Evolutionary conservation across 2,113 vertebrate species (phyloP).

Genomic region (Madoqua kirkii): DNA sequence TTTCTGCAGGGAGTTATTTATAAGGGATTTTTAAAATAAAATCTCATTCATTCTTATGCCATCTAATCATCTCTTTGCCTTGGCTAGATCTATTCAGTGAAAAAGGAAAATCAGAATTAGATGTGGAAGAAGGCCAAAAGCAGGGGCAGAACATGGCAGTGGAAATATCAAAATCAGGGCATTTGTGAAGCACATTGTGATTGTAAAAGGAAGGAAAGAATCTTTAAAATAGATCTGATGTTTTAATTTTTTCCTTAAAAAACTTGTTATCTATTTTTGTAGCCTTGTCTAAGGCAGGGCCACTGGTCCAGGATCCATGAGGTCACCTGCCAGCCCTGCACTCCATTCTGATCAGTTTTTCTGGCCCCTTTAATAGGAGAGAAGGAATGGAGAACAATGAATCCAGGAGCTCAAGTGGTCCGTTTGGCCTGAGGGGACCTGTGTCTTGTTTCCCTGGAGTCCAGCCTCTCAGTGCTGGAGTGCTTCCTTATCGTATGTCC

Average conservation of each 20-base stretch:
- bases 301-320: background rate
- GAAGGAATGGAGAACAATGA: background rate
- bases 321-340: background rate
- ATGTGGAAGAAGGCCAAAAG: constrained; percentile 32
- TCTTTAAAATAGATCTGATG: constrained; percentile 54
- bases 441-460: background rate
- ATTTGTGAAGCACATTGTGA: constrained; percentile 26
- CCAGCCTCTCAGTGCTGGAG: background rate
- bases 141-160: constrained; percentile 44
- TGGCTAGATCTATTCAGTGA: constrained; percentile 47
- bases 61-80: constrained; percentile 60
- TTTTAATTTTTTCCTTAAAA: background rate
- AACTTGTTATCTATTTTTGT: constrained; percentile 43
- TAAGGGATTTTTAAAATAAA: constrained; percentile 13
- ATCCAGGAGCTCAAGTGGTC: background rate
- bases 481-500: background rate
- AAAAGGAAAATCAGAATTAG: constrained; percentile 53
- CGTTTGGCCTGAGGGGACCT: background rate
- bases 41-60: constrained; percentile 31
- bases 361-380: background rate
- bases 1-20: constrained; percentile 58
- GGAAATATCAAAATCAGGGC: constrained; percentile 52
- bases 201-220: constrained; percentile 35
- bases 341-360: background rate
- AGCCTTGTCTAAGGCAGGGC: background rate